Evolutionary conservation across 2,888 invertebrate genomes (phyloP).

Genomic region (Drosophila kanekoi): DNA sequence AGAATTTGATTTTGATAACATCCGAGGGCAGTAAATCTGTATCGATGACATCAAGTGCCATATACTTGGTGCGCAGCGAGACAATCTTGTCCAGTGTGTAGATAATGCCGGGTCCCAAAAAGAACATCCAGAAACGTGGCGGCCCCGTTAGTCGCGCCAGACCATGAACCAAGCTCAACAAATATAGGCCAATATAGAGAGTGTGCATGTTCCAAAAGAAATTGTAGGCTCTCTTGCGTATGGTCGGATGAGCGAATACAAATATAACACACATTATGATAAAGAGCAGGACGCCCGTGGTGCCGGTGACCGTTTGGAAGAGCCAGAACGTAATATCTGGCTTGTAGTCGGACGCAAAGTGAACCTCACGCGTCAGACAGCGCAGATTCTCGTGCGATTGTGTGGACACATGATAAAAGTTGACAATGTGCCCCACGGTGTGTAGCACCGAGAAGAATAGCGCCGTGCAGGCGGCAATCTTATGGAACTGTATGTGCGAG

Average conservation of each 20-base stretch:
- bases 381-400: conserved; percentile 96
- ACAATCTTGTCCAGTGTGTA: conserved; percentile 97
- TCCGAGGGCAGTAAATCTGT: conserved; percentile 97
- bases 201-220: conserved; percentile 98
- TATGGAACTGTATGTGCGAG: conserved; percentile 98
- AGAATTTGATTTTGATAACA: conserved; percentile 97
- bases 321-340: conserved; percentile 98
- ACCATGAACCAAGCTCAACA: conserved; percentile 94
- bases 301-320: conserved; percentile 96
- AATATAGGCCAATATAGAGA: conserved; percentile 93
- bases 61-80: conserved; percentile 94
- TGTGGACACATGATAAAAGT: conserved; percentile 98
- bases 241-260: conserved; percentile 97
- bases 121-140: conserved; percentile 97
- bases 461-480: conserved; percentile 97
- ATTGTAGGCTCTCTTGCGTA: conserved; percentile 96
- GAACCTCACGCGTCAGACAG: conserved; percentile 96
- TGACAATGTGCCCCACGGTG: conserved; percentile 97
- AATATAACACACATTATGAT: conserved; percentile 97
- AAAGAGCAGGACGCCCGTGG: conserved; percentile 94
- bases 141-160: conserved; percentile 96
- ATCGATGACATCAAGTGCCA: conserved; percentile 96
- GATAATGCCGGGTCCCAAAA: conserved; percentile 95
- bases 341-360: conserved; percentile 96
- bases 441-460: conserved; percentile 96